Base-by-base conservation (phyloP, 2,797 vertebrate species). In the Anas bernieri region DNA sequence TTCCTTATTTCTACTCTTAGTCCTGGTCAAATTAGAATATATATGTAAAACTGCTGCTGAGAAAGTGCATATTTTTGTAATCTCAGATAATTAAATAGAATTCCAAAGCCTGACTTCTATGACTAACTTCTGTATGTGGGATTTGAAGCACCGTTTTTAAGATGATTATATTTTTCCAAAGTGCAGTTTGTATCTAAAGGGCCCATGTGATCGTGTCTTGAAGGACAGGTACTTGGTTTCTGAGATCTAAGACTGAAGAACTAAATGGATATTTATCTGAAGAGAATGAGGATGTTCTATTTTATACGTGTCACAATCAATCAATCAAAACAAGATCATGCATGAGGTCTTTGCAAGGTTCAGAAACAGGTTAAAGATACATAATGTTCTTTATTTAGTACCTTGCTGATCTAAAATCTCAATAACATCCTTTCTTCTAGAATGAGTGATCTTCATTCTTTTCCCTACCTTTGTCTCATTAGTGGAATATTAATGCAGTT, bases 401-500 rank as follows among this genome's bases (percentile, higher is more conserved):
- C 68, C 46, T 48, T 70, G 33, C 50, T 83, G 59, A 59, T 83
- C 30, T 79, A 84, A 72, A 84, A 92, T 22, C 45, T 59, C 31
- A 83, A 1, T 21, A 69, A 75, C 55, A 76, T 46, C 16, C 45
- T 68, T 84, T 79, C 28, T 76, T 88, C 22, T 20, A 56, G 37
- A 63, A 82, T 20, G 35, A 92, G 68, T 31, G n/a, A 92, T 58
- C 46, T 78, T 75, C 78, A n/a, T 35, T 92, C 35, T 75, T 87
- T 81, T 17, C 30, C 96, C 95, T 98, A 99, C 99, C 99, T 98
- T 97, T 99, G 99, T 96, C 99, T 98, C 99, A 99, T 99, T 86
- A 99, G 97, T 4, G 99, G 99, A 94, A 99, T 99, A 93, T 99
- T 99, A 97, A 99, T 99, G 96, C 99, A 99, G 97, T 99, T 99